Conservation (phyloP, 1,140 invertebrate species). For the Holcopasites calliopsidis region DNA sequence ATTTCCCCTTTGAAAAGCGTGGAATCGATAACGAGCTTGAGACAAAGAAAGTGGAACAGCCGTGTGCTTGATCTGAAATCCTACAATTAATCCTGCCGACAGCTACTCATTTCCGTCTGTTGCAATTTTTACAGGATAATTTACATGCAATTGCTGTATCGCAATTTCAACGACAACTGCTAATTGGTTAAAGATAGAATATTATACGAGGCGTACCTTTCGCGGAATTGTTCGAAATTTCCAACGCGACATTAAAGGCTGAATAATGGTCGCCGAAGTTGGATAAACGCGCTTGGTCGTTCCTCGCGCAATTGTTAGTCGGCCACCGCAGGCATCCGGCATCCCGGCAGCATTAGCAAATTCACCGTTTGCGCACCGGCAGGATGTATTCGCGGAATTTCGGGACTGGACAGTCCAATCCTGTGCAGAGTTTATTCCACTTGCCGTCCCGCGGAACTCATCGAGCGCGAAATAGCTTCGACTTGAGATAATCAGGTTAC, state of each 20-base stretch:
- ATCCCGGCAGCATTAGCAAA: constrained; percentile 1
- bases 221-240: neutral
- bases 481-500: too few species aligned
- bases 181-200: too few species aligned
- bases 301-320: neutral
- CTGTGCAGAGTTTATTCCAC: constrained; percentile 21
- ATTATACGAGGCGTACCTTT: neutral
- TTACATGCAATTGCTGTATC: too few species aligned
- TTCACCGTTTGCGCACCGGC: neutral
- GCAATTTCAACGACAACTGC: too few species aligned
- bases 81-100: too few species aligned
- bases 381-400: constrained; percentile 2
- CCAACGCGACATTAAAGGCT: neutral
- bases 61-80: too few species aligned
- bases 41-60: too few species aligned
- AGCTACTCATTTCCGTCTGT: too few species aligned
- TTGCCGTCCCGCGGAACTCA: neutral
- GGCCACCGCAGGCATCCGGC: neutral
- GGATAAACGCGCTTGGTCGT: neutral
- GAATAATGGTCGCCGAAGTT: too few species aligned
- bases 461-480: neutral
- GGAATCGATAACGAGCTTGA: too few species aligned
- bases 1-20: too few species aligned
- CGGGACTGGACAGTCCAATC: neutral
- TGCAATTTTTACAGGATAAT: too few species aligned